These are phyloP conservation scores for Macrochelys suwanniensis DNA, from an alignment of 2,797 vertebrate genomes.

Conservation along the genomic window DNA sequence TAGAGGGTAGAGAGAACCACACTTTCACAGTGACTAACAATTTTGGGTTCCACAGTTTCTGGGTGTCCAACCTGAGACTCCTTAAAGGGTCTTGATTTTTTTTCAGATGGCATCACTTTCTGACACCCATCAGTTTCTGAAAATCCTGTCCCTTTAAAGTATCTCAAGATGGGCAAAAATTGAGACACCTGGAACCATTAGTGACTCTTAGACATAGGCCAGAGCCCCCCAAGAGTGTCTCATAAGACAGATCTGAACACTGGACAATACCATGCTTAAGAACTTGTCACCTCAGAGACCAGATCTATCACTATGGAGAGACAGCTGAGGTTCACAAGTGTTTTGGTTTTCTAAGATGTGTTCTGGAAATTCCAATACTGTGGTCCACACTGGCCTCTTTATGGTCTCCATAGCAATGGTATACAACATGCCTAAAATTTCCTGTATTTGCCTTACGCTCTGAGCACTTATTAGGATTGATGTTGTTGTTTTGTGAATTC, in stretches of 20 bases:
- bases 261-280: background rate
- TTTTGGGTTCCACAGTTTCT: background rate
- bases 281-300: background rate
- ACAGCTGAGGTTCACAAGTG: too few species aligned
- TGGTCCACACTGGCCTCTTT: background rate
- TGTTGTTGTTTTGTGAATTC: background rate
- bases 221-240: too few species aligned
- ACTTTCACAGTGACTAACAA: background rate
- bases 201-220: background rate
- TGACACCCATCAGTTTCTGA: background rate
- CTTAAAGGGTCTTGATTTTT: background rate
- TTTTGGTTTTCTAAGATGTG: background rate
- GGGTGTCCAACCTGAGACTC: background rate
- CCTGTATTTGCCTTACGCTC: background rate
- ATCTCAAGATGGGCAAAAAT: background rate
- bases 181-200: background rate
- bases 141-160: background rate
- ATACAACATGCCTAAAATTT: background rate
- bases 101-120: background rate
- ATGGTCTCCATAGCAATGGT: background rate
- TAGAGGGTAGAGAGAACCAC: background rate
- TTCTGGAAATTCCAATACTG: background rate
- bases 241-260: background rate
- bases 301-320: too few species aligned
- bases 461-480: too few species aligned